A percentile compares a stretch with the other conserved stretches of the same genome.
These are phyloP conservation scores for Bemisia tabaci DNA, from an alignment of 1,140 invertebrate genomes.

Conservation along the genomic window DNA sequence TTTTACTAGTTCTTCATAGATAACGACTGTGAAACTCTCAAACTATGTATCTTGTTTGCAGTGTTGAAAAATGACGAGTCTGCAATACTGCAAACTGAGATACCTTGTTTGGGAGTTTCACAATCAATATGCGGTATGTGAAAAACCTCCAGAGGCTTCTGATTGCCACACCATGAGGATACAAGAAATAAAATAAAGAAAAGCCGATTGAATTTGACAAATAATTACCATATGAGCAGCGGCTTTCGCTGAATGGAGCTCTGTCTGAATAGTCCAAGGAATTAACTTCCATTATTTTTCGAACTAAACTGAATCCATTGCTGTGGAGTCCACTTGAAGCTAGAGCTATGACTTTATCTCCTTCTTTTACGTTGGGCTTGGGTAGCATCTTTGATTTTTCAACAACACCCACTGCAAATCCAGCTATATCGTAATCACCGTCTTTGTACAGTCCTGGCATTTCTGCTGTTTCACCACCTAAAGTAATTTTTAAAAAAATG, in stretches of 20 bases:
- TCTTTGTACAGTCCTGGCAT: slow-evolving; percentile 85
- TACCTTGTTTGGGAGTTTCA: too few relatives aligned
- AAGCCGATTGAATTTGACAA: too few relatives aligned
- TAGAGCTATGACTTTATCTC: slow-evolving; percentile 76
- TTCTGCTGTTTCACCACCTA: slow-evolving; percentile 89
- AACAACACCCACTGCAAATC: slow-evolving; percentile 86
- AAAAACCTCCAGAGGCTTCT: too few relatives aligned
- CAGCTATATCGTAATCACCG: slow-evolving; percentile 87
- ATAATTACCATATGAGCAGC: slow-evolving; percentile 32
- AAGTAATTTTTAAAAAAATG: slow-evolving; percentile 13
- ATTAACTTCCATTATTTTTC: slow-evolving; percentile 59
- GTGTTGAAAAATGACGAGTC: too few relatives aligned
- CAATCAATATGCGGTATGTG: too few relatives aligned
- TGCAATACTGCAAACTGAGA: too few relatives aligned
- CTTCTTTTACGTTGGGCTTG: slow-evolving; percentile 46
- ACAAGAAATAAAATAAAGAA: too few relatives aligned
- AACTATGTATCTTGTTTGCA: too few relatives aligned
- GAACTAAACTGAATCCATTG: slow-evolving; percentile 90
- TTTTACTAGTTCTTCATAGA: too few relatives aligned
- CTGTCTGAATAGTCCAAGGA: slow-evolving; percentile 44
- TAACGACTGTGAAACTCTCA: too few relatives aligned
- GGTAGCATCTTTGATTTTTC: slow-evolving; percentile 64
- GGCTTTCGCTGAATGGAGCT: slow-evolving; percentile 57
- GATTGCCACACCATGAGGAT: too few relatives aligned
- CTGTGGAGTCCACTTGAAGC: slow-evolving; percentile 85